These are phyloP conservation scores for Drosophila limbata DNA, from an alignment of 2,888 invertebrate species.

Conservation along the genomic window DNA sequence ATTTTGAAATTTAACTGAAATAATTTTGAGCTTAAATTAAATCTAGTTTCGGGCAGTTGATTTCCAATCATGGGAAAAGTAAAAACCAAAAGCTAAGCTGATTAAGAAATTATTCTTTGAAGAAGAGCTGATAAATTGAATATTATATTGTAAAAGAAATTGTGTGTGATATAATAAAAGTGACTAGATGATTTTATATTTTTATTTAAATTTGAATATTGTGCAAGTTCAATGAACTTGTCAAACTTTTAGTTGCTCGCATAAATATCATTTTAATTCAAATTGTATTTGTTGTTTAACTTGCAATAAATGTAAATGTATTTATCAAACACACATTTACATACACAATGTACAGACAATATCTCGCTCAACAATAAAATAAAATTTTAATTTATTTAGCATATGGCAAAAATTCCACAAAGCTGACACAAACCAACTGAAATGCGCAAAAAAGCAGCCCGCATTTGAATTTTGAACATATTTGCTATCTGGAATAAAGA, in stretches of 20 bases:
- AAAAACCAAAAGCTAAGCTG: background rate
- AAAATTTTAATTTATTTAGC: conserved; percentile 72
- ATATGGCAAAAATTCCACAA: conserved; percentile 64
- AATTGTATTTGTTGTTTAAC: conserved; percentile 20
- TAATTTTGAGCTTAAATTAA: background rate
- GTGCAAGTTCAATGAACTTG: conserved; percentile 45
- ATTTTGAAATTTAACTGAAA: background rate
- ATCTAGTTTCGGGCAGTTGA: background rate
- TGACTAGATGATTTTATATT: background rate
- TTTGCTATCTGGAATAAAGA: conserved; percentile 45
- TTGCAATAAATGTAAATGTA: conserved; percentile 44
- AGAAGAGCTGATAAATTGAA: background rate
- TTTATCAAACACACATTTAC: conserved; percentile 40
- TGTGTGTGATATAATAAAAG: background rate
- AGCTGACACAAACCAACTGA: conserved; percentile 47
- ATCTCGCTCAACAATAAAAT: conserved; percentile 46
- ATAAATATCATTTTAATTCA: conserved; percentile 42
- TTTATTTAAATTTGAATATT: conserved; percentile 7
- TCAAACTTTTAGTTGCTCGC: conserved; percentile 26
- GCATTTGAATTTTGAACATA: conserved; percentile 57
- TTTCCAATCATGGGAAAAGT: background rate
- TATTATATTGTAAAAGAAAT: background rate
- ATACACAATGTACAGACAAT: conserved; percentile 27
- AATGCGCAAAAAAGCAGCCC: conserved; percentile 49
- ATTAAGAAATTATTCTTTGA: background rate